These are phyloP conservation scores for Thymelicus lineola DNA, from an alignment of 2,888 invertebrate genomes.

Conservation along the genomic window DNA sequence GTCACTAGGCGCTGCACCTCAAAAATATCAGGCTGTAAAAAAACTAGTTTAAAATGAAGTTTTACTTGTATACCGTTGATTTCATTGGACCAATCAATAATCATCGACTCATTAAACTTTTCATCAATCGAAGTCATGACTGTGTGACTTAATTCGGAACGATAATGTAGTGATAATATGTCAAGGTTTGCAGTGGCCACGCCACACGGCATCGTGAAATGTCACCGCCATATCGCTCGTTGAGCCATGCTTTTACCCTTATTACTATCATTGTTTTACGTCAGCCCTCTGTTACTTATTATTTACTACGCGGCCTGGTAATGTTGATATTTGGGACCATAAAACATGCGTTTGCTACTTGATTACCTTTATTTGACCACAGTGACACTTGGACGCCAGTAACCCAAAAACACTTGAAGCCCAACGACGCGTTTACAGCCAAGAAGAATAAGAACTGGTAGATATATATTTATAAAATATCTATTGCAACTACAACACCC, in stretches of 20 bases:
- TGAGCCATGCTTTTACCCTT: constrained; percentile 37
- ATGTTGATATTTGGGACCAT: not conserved
- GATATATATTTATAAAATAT: no score
- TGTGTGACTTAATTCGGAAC: constrained; percentile 10
- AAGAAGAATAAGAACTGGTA: no score
- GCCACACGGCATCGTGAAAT: constrained; percentile 44
- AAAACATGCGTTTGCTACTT: not conserved
- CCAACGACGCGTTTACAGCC: no score
- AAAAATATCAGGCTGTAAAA: no score
- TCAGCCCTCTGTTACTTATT: constrained; percentile 23
- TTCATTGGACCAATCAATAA: not conserved
- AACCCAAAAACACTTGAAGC: no score
- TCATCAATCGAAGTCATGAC: not conserved
- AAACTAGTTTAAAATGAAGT: no score
- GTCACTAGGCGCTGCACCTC: no score
- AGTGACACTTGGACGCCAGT: no score
- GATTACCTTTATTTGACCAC: no score
- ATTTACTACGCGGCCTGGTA: not conserved
- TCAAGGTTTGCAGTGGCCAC: constrained; percentile 40
- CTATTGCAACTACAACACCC: no score
- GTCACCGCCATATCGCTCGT: constrained; percentile 38
- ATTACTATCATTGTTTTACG: constrained; percentile 27
- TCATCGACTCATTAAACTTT: constrained; percentile 1
- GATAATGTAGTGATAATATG: constrained; percentile 37
- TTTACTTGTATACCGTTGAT: not conserved